Conservation (phyloP, 23 tunicate genomes). For the Phallusia fumigata region DNA sequence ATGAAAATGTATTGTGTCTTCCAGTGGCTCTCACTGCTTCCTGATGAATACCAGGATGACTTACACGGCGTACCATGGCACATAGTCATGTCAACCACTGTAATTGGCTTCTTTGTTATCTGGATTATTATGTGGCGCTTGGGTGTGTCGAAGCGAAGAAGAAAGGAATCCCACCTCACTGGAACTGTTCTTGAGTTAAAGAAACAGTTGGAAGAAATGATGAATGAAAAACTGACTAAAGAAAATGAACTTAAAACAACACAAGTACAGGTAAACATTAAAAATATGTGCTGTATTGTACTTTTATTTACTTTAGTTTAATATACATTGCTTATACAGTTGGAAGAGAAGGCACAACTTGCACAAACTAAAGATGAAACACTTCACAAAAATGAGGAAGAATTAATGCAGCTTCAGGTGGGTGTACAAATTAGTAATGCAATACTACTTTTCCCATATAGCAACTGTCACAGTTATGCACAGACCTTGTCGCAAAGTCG, state of each 20-base stretch:
- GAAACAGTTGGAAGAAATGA: constrained; percentile 38
- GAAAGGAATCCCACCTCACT: constrained; percentile 15
- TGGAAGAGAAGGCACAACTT: neutral
- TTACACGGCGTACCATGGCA: constrained; percentile 73
- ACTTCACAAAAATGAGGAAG: neutral
- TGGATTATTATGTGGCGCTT: constrained; percentile 59
- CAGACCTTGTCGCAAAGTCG: neutral
- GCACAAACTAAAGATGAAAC: neutral
- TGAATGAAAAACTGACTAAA: constrained; percentile 44
- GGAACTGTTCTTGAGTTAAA: constrained; percentile 28
- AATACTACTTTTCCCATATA: too few species aligned
- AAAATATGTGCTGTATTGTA: neutral
- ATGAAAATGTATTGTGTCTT: constrained; percentile 20
- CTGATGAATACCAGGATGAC: constrained; percentile 73
- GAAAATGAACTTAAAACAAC: constrained; percentile 52
- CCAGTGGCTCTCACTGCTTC: constrained; percentile 76
- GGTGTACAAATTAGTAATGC: neutral
- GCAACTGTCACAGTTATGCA: too few species aligned
- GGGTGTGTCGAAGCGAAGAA: constrained; percentile 19
- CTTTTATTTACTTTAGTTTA: neutral
- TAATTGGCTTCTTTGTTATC: constrained; percentile 46
- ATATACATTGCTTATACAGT: neutral
- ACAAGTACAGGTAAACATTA: constrained; percentile 37
- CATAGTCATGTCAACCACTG: constrained; percentile 20
- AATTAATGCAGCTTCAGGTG: neutral